Evolutionary conservation across 1,140 invertebrate species (phyloP).

Genomic region (Phortica variegata): DNA sequence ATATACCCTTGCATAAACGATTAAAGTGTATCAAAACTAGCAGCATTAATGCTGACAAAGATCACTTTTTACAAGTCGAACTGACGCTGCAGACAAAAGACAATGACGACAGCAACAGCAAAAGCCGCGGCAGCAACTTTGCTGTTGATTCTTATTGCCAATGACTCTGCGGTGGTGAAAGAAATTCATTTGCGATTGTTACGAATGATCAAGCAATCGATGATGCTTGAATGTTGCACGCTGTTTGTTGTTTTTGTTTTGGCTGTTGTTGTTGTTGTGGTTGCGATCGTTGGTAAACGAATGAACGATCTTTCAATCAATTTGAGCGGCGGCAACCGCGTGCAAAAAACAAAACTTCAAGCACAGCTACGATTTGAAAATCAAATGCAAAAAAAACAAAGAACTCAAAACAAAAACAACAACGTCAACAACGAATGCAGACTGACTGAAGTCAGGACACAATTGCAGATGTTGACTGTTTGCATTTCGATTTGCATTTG

Average conservation of each 20-base stretch:
- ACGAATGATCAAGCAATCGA: too few species aligned
- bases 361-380: background rate
- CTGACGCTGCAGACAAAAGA: constrained; percentile 34
- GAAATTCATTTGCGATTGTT: constrained; percentile 43
- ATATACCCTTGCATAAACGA: too few species aligned
- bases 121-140: too few species aligned
- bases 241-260: constrained; percentile 48
- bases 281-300: too few species aligned
- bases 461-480: constrained; percentile 2
- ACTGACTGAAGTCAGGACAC: constrained; percentile 17
- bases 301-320: constrained; percentile 56
- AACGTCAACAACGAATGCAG: constrained; percentile 22
- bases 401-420: constrained; percentile 12
- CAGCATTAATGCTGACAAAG: constrained; percentile 1
- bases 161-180: constrained; percentile 13
- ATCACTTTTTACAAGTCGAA: constrained; percentile 30
- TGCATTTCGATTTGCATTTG: constrained; percentile 25
- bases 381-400: background rate
- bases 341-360: constrained; percentile 15
- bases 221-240: too few species aligned
- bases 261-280: too few species aligned
- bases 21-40: too few species aligned
- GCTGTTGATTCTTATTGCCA: constrained; percentile 21
- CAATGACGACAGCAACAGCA: constrained; percentile 34
- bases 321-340: constrained; percentile 31